These are phyloP conservation scores for Orcinus orca DNA, from an alignment of 2,113 vertebrate genomes.

Conservation along the genomic window DNA sequence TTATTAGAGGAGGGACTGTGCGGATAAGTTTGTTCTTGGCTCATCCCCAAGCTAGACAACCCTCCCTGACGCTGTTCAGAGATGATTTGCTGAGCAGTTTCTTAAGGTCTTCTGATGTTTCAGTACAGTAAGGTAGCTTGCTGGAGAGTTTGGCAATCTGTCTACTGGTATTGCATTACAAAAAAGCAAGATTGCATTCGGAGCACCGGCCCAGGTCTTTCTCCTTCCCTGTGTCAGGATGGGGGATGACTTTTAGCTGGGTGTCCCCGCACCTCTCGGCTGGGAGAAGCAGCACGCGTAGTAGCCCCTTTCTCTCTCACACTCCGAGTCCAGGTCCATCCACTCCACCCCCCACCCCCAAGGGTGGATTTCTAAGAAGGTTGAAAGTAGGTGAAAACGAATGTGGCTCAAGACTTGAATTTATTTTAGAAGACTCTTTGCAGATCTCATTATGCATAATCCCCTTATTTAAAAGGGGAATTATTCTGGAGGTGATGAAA, in stretches of 20 bases:
- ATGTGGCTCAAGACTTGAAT: neutral
- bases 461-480: neutral
- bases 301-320: neutral
- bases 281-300: fast-evolving
- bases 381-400: neutral
- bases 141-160: neutral
- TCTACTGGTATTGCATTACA: neutral
- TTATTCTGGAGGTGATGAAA: neutral
- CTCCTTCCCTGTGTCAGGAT: neutral
- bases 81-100: slow-evolving; percentile 23
- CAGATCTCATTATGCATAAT: neutral
- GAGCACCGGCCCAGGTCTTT: neutral
- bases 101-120: slow-evolving; percentile 35
- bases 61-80: neutral
- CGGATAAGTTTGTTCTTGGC: neutral
- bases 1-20: neutral
- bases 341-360: neutral
- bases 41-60: neutral
- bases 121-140: neutral
- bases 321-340: neutral
- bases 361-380: neutral
- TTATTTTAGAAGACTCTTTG: neutral
- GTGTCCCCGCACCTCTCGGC: neutral
- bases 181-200: neutral
- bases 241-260: neutral